A percentile compares a stretch with the other conserved stretches of the same genome.
These are phyloP conservation scores for Chloebia gouldiae DNA, from an alignment of 2,113 vertebrate species.

Conservation along the genomic window DNA sequence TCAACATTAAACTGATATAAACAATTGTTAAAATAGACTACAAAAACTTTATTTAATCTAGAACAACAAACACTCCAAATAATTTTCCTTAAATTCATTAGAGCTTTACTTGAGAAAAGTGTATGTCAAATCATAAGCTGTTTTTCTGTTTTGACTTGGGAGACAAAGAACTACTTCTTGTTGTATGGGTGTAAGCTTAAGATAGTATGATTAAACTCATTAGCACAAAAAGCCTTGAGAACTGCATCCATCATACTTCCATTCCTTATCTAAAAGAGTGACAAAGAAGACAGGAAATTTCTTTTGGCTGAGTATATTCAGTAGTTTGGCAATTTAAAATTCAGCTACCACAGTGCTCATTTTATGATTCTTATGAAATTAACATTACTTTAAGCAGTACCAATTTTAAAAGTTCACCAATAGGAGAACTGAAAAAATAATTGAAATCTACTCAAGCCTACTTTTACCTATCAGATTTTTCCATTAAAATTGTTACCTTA, in stretches of 20 bases:
- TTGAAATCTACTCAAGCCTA: background rate
- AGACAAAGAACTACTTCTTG: background rate
- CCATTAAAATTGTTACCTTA: conserved; percentile 78
- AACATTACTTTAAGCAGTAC: background rate
- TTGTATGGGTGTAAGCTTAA: background rate
- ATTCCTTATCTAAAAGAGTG: background rate
- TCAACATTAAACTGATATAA: background rate
- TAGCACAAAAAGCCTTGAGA: background rate
- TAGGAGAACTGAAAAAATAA: background rate
- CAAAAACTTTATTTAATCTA: background rate
- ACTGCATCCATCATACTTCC: background rate
- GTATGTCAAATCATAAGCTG: background rate
- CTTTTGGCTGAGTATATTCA: background rate
- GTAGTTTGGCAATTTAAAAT: background rate
- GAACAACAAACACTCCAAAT: background rate
- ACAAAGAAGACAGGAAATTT: background rate
- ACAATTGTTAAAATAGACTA: background rate
- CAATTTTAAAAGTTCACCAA: background rate
- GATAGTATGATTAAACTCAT: background rate
- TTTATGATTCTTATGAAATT: background rate
- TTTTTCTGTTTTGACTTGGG: background rate
- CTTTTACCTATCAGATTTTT: background rate
- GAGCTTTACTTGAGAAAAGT: background rate
- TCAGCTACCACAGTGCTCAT: background rate
- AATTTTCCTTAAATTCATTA: background rate